phyloP scores from a whole-genome alignment of 1,140 invertebrate species.

The Ooceraea biroi region DNA sequence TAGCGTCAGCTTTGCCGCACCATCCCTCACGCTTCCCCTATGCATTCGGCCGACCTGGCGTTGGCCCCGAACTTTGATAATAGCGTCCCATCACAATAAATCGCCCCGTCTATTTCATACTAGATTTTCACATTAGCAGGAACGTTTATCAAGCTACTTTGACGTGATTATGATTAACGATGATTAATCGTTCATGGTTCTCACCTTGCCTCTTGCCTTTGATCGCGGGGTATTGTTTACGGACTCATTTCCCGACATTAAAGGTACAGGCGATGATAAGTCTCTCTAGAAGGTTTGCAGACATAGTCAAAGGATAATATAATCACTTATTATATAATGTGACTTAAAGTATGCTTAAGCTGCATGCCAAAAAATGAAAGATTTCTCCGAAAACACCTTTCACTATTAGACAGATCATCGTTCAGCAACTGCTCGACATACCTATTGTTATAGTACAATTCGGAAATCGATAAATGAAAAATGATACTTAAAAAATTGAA shows the following conservation, averaged over 20 bases:
- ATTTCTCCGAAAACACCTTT: neutral
- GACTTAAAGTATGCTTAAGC: neutral
- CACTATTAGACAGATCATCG: neutral
- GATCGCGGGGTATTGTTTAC: slow-evolving; percentile 49
- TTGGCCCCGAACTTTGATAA: slow-evolving; percentile 53
- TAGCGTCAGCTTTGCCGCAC: slow-evolving; percentile 16
- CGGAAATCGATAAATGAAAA: neutral
- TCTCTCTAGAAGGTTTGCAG: neutral
- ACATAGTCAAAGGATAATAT: slow-evolving; percentile 11
- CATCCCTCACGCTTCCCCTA: neutral
- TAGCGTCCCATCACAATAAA: slow-evolving; percentile 56
- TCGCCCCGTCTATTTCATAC: slow-evolving; percentile 53
- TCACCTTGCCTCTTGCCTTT: slow-evolving; percentile 50
- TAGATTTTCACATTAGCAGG: slow-evolving; percentile 62
- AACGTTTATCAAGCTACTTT: slow-evolving; percentile 60
- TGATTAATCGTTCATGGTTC: slow-evolving; percentile 52
- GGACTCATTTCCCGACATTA: slow-evolving; percentile 50
- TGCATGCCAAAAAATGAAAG: neutral
- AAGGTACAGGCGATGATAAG: slow-evolving; percentile 20
- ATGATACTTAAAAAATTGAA: neutral
- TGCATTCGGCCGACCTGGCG: slow-evolving; percentile 28
- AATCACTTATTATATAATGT: neutral
- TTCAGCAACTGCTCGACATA: neutral
- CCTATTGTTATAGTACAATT: neutral
- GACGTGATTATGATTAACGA: slow-evolving; percentile 62